phyloP scores from a whole-genome alignment of 1,140 invertebrate species.

The Eufriesea mexicana region DNA sequence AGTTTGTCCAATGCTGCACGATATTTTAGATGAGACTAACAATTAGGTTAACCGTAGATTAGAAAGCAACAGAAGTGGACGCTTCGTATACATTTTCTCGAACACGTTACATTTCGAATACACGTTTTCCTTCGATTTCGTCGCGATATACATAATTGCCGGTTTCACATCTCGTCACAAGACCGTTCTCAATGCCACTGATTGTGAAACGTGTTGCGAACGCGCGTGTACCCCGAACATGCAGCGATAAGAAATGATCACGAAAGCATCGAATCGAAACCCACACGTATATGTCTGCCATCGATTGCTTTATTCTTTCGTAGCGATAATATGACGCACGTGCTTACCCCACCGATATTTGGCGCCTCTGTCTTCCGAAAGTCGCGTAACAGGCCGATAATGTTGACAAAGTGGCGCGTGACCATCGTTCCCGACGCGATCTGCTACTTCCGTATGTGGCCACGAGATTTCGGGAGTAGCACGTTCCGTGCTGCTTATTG shows the following conservation, averaged over 20 bases:
- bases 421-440: not conserved
- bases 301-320: not conserved
- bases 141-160: not conserved
- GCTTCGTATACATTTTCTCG: no score
- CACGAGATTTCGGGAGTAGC: not conserved
- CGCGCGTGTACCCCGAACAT: slow-evolving; percentile 15
- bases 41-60: not conserved
- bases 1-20: no score
- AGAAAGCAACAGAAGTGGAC: no score
- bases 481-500: not conserved
- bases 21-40: no score
- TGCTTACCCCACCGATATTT: not conserved
- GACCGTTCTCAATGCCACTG: slow-evolving; percentile 12
- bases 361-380: not conserved
- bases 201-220: slow-evolving; percentile 37
- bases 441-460: not conserved
- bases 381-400: not conserved
- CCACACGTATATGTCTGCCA: not conserved
- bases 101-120: not conserved
- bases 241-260: slow-evolving; percentile 45
- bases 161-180: not conserved
- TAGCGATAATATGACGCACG: not conserved
- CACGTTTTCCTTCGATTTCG: no score
- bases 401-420: not conserved
- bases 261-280: not conserved